Conservation (phyloP, 2,797 vertebrate genomes). For the Tokudaia tokunoshimensis region DNA sequence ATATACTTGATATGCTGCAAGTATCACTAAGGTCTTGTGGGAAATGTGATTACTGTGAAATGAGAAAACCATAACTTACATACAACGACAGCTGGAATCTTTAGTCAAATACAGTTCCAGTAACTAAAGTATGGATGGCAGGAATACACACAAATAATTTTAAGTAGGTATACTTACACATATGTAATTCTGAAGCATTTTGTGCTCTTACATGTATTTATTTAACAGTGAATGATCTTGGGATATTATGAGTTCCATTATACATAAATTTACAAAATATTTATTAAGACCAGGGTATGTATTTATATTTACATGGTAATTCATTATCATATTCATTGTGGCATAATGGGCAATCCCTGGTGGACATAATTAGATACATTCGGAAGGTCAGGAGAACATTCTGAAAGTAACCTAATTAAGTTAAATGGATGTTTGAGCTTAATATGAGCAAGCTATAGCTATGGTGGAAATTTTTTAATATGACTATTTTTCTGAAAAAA, state of each 20-base stretch:
- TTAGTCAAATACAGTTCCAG: background rate
- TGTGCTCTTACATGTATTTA: background rate
- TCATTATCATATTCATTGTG: background rate
- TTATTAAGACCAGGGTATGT: background rate
- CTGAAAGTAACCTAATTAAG: background rate
- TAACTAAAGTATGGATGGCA: background rate
- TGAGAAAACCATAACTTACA: constrained; percentile 4
- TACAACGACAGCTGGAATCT: background rate
- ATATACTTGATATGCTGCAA: background rate
- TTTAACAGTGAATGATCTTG: background rate
- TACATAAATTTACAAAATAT: constrained; percentile 1
- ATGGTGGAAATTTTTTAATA: background rate
- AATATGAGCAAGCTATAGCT: background rate
- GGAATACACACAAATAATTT: background rate
- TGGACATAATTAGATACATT: background rate
- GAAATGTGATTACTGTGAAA: background rate
- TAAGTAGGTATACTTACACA: background rate
- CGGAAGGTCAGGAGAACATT: background rate
- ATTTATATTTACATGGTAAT: background rate
- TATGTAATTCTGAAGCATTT: background rate
- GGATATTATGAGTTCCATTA: background rate
- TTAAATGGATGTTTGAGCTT: background rate
- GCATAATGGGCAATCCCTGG: background rate
- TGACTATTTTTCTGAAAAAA: background rate
- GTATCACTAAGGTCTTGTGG: background rate